Conservation (phyloP, 2,113 vertebrate species). For the Gadus chalcogrammus region DNA sequence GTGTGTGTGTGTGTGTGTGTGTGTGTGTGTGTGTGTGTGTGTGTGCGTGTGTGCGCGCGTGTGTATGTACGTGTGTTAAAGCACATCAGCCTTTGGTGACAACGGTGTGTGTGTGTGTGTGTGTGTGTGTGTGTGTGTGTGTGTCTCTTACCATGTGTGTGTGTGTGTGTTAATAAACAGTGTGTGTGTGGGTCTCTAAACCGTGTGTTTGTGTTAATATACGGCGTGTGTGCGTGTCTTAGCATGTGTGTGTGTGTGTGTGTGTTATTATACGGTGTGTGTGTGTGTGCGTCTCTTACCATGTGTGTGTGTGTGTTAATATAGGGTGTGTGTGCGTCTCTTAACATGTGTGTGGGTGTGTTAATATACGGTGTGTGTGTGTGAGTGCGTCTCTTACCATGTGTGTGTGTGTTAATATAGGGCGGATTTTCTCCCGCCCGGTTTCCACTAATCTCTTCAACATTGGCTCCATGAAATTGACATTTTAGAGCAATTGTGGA, state of each 20-base stretch:
- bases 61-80: background rate
- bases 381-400: background rate
- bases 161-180: background rate
- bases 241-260: background rate
- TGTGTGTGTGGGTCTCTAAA: no score
- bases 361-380: background rate
- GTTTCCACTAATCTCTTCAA: slow-evolving; percentile 80
- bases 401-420: slow-evolving; percentile 20
- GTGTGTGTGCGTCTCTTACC: background rate
- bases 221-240: background rate
- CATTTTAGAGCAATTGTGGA: slow-evolving; percentile 91
- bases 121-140: background rate
- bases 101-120: slow-evolving; percentile 3
- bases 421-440: slow-evolving; percentile 2
- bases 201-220: slow-evolving; percentile 22
- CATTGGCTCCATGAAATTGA: slow-evolving; percentile 88
- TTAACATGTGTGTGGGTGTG: slow-evolving; percentile 1
- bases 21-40: slow-evolving; percentile 7
- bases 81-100: no score
- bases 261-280: background rate
- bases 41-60: background rate
- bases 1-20: background rate
- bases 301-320: background rate
- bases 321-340: background rate
- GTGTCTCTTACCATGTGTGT: slow-evolving; percentile 1